Evolutionary conservation across 1,140 invertebrate genomes (phyloP).

Genomic region (Brachionus asplanchnoidis): DNA sequence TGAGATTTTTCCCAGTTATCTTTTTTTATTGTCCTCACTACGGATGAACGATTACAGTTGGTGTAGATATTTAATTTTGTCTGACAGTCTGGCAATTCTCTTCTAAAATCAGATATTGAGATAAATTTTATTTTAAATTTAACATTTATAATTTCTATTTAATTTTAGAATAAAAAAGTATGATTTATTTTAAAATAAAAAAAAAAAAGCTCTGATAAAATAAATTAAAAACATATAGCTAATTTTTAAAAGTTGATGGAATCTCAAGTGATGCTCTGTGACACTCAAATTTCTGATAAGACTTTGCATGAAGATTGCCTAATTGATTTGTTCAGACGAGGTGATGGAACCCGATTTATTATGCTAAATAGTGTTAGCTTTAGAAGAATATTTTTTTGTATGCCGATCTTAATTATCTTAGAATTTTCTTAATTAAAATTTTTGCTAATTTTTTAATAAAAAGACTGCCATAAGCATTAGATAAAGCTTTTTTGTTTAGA

Average conservation of each 20-base stretch:
- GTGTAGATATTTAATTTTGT: not conserved
- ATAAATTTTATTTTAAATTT: not conserved
- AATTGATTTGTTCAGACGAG: not conserved
- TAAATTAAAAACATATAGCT: not conserved
- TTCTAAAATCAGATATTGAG: not conserved
- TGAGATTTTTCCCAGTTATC: not conserved
- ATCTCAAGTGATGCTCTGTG: not conserved
- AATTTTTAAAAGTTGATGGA: not conserved
- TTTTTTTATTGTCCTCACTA: not conserved
- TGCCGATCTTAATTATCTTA: not conserved
- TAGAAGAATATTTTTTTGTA: not conserved
- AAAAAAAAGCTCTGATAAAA: not conserved
- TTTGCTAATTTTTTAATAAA: not conserved
- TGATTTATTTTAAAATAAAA: not conserved
- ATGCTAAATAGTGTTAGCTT: not conserved
- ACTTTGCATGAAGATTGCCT: not conserved
- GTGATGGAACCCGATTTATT: not conserved
- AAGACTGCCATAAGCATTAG: not conserved
- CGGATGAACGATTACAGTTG: not conserved
- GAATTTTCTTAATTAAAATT: not conserved
- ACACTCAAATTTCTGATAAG: not conserved
- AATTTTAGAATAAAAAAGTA: not conserved
- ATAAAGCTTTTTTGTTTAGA: not conserved
- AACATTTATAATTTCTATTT: too few relatives aligned
- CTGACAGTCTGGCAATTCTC: not conserved